Conservation (phyloP, 2,888 invertebrate species). For the Dynastes hyllus region DNA sequence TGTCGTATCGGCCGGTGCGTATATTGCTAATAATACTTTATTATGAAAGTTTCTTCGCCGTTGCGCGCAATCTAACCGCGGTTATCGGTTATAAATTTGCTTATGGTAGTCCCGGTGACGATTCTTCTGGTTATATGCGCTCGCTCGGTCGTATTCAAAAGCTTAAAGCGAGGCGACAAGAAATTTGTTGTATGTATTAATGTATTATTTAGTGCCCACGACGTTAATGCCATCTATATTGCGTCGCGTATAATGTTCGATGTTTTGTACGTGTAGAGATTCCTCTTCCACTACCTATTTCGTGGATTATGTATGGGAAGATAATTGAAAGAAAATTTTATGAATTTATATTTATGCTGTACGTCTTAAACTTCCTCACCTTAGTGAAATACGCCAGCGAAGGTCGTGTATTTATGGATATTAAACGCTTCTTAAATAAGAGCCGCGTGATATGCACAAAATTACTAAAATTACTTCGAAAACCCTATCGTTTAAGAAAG, state of each 20-base stretch:
- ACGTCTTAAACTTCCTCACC: background rate
- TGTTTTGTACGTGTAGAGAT: no score
- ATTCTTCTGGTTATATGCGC: background rate
- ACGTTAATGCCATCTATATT: background rate
- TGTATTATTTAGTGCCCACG: slow-evolving; percentile 11
- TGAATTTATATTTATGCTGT: background rate
- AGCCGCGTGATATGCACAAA: no score
- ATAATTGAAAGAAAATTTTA: background rate
- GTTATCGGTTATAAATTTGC: slow-evolving; percentile 42
- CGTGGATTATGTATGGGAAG: background rate
- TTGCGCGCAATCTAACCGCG: slow-evolving; percentile 40
- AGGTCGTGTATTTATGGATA: no score
- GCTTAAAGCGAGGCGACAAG: slow-evolving; percentile 4
- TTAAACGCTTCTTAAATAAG: no score
- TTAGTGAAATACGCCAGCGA: no score
- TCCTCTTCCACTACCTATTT: background rate
- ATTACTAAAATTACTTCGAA: no score
- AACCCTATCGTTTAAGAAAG: no score
- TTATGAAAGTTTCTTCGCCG: slow-evolving; percentile 22
- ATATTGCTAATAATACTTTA: slow-evolving; percentile 52
- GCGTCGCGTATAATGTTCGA: no score
- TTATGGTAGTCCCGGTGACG: background rate
- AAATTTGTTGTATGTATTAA: background rate
- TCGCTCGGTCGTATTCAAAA: background rate
- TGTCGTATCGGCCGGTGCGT: slow-evolving; percentile 53